Evolutionary conservation across 2,113 vertebrate genomes (phyloP).

Genomic region (Gorsachius goisagi): DNA sequence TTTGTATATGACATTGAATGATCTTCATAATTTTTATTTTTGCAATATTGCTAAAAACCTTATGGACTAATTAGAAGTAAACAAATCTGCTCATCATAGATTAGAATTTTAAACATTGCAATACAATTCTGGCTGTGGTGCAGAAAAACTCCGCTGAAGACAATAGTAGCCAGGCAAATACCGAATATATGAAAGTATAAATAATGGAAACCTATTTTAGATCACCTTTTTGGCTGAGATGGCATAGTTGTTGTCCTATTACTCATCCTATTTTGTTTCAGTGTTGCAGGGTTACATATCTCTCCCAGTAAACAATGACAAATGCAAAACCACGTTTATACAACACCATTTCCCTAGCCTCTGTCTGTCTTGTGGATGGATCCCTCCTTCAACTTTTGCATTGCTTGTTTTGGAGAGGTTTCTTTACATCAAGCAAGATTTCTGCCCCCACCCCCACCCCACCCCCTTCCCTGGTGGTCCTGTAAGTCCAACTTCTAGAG

Average conservation of each 20-base stretch:
- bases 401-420: neutral
- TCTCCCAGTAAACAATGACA: neutral
- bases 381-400: neutral
- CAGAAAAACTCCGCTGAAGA: neutral
- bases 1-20: neutral
- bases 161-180: neutral
- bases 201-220: neutral
- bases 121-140: neutral
- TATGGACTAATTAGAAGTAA: neutral
- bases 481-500: neutral
- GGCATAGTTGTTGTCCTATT: neutral
- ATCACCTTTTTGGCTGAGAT: neutral
- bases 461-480: neutral
- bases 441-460: too few relatives aligned
- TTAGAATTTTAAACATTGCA: neutral
- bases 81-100: neutral
- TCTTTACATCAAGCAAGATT: neutral
- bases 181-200: neutral
- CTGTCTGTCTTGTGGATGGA: neutral
- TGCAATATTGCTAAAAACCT: neutral
- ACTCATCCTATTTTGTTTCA: neutral
- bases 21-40: neutral
- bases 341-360: neutral
- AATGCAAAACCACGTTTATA: neutral
- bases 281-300: neutral